These are phyloP conservation scores for Ciconia stormi DNA, from an alignment of 2,113 vertebrate genomes.

Conservation along the genomic window DNA sequence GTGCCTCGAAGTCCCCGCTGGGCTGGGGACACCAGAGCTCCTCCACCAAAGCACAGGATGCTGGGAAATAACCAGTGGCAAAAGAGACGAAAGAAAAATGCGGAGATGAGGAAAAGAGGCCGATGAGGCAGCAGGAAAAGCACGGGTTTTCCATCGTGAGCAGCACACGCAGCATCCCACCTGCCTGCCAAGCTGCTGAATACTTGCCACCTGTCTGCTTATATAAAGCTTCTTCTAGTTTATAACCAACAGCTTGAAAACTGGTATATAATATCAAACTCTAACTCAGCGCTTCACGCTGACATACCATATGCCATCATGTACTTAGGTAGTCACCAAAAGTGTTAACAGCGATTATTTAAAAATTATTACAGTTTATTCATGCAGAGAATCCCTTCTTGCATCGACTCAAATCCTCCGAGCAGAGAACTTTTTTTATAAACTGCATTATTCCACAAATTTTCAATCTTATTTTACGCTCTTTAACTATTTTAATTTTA, in stretches of 20 bases:
- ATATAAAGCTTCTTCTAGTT: neutral
- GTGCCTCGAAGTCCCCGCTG: neutral
- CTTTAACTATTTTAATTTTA: neutral
- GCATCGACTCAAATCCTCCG: neutral
- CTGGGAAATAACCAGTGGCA: neutral
- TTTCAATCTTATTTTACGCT: neutral
- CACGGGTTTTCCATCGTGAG: accelerated
- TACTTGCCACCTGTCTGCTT: slow-evolving; percentile 25
- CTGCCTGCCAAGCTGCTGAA: slow-evolving; percentile 25
- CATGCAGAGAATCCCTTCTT: slow-evolving; percentile 12
- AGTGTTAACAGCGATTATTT: slow-evolving; percentile 29
- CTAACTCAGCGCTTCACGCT: slow-evolving; percentile 2
- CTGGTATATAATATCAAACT: neutral
- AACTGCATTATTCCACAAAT: neutral
- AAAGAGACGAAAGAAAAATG: accelerated
- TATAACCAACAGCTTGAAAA: slow-evolving; percentile 3
- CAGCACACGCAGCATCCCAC: neutral
- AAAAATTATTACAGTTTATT: slow-evolving; percentile 36
- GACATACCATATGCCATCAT: slow-evolving; percentile 6
- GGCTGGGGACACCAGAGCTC: neutral
- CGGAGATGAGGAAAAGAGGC: neutral
- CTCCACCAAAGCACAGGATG: neutral
- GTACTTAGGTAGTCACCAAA: slow-evolving; percentile 5
- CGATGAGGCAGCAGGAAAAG: neutral
- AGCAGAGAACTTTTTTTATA: neutral